phyloP scores from a whole-genome alignment of 2,113 vertebrate genomes.

The Centropus unirufus region DNA sequence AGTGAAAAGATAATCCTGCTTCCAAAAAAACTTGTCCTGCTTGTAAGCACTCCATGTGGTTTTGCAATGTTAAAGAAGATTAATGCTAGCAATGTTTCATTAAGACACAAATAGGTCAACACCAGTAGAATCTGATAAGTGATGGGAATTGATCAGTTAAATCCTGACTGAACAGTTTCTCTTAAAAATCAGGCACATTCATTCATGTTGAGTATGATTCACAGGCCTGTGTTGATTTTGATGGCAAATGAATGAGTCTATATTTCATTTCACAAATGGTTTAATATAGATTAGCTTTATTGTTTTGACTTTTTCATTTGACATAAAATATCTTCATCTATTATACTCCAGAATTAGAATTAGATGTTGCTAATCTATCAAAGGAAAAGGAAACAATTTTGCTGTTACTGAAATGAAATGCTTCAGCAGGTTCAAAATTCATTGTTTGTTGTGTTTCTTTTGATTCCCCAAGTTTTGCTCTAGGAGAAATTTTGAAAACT shows the following conservation, averaged over 20 bases:
- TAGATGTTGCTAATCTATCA: not conserved
- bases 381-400: not conserved
- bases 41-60: not conserved
- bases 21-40: not conserved
- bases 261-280: not conserved
- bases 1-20: not conserved
- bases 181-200: not conserved
- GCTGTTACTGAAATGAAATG: not conserved
- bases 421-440: conserved; percentile 7
- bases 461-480: not conserved
- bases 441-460: not conserved
- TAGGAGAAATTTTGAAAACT: not conserved
- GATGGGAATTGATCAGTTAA: not conserved
- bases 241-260: not conserved
- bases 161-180: not conserved
- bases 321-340: not conserved
- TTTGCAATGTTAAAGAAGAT: not conserved
- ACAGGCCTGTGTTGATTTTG: not conserved
- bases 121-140: not conserved
- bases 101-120: not conserved
- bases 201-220: not conserved
- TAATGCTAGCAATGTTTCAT: not conserved
- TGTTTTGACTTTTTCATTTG: not conserved
- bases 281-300: not conserved
- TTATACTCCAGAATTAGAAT: not conserved